Conservation (phyloP, 2,888 invertebrate species). For the Heliothis peltigera region DNA sequence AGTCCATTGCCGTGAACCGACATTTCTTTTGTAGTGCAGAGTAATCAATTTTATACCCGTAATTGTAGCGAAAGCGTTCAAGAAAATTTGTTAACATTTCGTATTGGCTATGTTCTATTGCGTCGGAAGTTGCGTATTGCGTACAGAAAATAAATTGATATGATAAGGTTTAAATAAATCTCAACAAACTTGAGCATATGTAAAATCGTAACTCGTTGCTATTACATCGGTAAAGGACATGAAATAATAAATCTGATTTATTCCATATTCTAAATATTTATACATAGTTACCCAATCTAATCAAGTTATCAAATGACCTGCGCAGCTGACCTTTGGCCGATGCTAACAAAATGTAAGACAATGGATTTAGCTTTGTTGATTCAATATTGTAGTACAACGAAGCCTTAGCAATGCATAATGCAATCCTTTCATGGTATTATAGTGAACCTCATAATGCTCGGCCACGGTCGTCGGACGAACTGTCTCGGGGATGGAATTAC, state of each 20-base stretch:
- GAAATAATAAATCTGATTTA: not conserved
- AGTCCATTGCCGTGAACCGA: slow-evolving; percentile 68
- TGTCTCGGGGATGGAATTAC: slow-evolving; percentile 64
- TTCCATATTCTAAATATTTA: too few species aligned
- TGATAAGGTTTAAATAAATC: slow-evolving; percentile 26
- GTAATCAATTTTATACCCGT: slow-evolving; percentile 77
- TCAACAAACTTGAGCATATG: slow-evolving; percentile 23
- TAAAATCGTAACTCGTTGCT: too few species aligned
- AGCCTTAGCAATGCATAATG: slow-evolving; percentile 74
- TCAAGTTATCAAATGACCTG: slow-evolving; percentile 37
- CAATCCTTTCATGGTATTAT: slow-evolving; percentile 82
- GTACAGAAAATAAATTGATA: slow-evolving; percentile 35
- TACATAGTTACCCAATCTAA: too few species aligned
- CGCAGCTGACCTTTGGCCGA: slow-evolving; percentile 52
- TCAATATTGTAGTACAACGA: slow-evolving; percentile 76
- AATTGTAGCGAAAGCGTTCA: slow-evolving; percentile 76
- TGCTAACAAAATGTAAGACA: slow-evolving; percentile 65
- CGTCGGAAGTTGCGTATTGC: slow-evolving; percentile 37
- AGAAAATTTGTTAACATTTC: slow-evolving; percentile 69
- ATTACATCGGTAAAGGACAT: too few species aligned
- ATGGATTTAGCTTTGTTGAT: slow-evolving; percentile 69
- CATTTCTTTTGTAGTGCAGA: slow-evolving; percentile 71
- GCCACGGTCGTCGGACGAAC: slow-evolving; percentile 71
- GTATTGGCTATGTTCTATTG: slow-evolving; percentile 40
- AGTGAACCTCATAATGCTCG: slow-evolving; percentile 71